Evolutionary conservation across 2,888 invertebrate genomes (phyloP).

Genomic region (Trissolcus brochymenae): DNA sequence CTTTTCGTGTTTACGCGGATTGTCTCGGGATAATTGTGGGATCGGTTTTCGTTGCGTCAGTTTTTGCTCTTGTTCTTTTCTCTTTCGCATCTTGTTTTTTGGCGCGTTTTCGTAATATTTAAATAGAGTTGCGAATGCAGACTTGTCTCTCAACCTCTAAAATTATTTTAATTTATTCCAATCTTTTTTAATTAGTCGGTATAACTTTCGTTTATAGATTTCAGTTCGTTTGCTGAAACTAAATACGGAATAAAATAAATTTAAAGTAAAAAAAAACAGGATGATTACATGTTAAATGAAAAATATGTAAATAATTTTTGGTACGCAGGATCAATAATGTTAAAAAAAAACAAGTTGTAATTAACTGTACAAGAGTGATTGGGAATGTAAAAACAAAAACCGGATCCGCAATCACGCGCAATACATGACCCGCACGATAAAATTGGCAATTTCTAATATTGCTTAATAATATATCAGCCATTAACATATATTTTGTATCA

Average conservation of each 20-base stretch:
- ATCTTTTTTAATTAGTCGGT: too few species aligned
- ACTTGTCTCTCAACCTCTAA: too few species aligned
- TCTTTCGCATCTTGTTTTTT: not conserved
- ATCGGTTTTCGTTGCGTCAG: conserved; percentile 20
- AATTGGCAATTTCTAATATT: conserved; percentile 48
- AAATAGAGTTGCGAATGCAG: too few species aligned
- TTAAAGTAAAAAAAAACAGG: too few species aligned
- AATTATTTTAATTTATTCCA: too few species aligned
- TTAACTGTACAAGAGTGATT: conserved; percentile 20
- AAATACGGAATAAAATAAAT: too few species aligned
- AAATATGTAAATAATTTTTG: too few species aligned
- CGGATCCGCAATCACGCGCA: conserved; percentile 30
- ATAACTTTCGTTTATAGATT: not conserved
- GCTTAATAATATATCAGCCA: conserved; percentile 42
- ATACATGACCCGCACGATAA: conserved; percentile 29
- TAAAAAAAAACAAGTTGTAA: conserved; percentile 14
- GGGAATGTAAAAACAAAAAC: conserved; percentile 37
- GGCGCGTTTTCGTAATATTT: too few species aligned
- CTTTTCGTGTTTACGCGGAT: conserved; percentile 55
- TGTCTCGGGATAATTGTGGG: conserved; percentile 37
- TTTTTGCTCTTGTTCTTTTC: conserved; percentile 18
- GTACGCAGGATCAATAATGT: too few species aligned
- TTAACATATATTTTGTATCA: conserved; percentile 54
- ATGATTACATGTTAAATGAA: too few species aligned
- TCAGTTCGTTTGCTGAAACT: too few species aligned